These are phyloP conservation scores for Acanthoscelides obtectus DNA, from an alignment of 2,888 invertebrate species.

Conservation along the genomic window DNA sequence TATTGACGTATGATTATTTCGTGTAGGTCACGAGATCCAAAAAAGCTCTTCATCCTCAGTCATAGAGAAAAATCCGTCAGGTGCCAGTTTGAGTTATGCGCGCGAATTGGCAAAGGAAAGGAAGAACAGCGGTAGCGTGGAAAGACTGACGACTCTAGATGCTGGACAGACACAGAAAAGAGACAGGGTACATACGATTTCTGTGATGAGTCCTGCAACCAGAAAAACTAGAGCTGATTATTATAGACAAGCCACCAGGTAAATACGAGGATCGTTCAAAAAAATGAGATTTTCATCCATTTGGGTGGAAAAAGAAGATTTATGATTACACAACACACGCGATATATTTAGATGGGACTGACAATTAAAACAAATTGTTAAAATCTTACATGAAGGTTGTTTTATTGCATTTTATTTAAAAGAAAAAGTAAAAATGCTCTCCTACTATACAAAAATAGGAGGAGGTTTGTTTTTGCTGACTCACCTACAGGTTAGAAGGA, in stretches of 20 bases:
- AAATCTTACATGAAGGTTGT: too few relatives aligned
- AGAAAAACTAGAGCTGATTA: slow-evolving; percentile 29
- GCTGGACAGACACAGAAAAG: slow-evolving; percentile 48
- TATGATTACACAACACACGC: too few relatives aligned
- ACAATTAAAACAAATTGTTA: too few relatives aligned
- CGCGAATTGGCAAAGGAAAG: slow-evolving; percentile 34
- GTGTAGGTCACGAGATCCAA: slow-evolving; percentile 40
- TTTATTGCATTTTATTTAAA: too few relatives aligned
- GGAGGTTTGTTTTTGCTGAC: too few relatives aligned
- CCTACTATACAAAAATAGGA: too few relatives aligned
- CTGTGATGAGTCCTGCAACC: slow-evolving; percentile 61
- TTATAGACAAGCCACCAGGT: slow-evolving; percentile 15
- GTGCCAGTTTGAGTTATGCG: slow-evolving; percentile 24
- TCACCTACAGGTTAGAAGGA: too few relatives aligned
- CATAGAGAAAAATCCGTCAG: slow-evolving; percentile 32
- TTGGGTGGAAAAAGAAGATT: too few relatives aligned
- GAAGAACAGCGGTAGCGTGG: slow-evolving; percentile 34
- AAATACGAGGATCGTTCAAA: too few relatives aligned
- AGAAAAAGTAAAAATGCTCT: too few relatives aligned
- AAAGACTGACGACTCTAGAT: slow-evolving; percentile 31
- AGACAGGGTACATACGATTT: slow-evolving; percentile 76
- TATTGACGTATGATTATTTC: neutral
- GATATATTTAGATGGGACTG: too few relatives aligned
- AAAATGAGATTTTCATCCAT: too few relatives aligned
- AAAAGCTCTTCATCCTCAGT: slow-evolving; percentile 43